Base-by-base conservation (phyloP, 2,113 vertebrate species). In the Parotia lawesii region DNA sequence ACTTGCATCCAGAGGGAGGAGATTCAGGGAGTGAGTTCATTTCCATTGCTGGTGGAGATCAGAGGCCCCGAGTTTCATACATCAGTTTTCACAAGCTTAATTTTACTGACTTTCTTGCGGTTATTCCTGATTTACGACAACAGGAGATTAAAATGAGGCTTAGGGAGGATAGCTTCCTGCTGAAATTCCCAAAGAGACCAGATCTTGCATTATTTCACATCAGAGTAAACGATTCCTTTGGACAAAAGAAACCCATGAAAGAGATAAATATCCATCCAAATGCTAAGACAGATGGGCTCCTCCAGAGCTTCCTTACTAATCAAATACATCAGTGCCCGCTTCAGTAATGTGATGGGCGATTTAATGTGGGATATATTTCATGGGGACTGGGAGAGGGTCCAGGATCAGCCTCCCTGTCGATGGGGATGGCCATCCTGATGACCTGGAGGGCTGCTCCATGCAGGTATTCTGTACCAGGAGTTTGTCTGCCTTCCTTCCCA, bases 201-300 rank as follows among this genome's bases (percentile, higher is more conserved):
- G 87, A 85, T 79, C 71, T 95, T 54, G 47, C 84, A 57, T 85
- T 90, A 92, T 92, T 94, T 96, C 91, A 95, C 84, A 95, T 89
- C 91, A 85, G 84, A 96, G 78, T 66, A 85, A 95, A 83, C 0
- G 35, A 83, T 82, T 91, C 71, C 87, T 94, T 95, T 92, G 85
- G 93, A 96, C 93, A 93, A 96, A 95, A 89, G 89, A 89, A 94
- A 87, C 45, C 33, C 93, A 94, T 82, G 89, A 87, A 95, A 91
- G 83, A 89, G 94, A 95, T 85, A 94, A 93, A 95, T 94, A 93
- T 73, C 57, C 77, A 27, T 84, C 83, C 61, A 60, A 92, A 91
- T 38, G 75, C 47, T 79, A 35, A 93, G 91, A 85, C 87, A 95
- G 75, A 95, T 91, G 93, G 54, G 60, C 22, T 95, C 72, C 75